These are phyloP conservation scores for Rallus limicola DNA, from an alignment of 2,113 vertebrate species.

Conservation along the genomic window DNA sequence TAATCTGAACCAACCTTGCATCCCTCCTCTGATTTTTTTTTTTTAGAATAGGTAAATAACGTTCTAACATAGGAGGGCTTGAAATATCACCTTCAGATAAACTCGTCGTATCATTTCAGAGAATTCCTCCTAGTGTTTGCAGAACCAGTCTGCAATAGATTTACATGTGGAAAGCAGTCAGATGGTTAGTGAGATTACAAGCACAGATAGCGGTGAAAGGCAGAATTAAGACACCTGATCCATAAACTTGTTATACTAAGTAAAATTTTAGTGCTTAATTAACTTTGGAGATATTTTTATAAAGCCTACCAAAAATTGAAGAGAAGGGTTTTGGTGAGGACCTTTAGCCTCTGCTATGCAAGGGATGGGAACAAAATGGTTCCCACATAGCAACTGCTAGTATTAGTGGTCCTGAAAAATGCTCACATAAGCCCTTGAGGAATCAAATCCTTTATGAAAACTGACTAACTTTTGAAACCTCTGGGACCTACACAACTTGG, in stretches of 20 bases:
- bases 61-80: background rate
- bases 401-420: background rate
- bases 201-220: background rate
- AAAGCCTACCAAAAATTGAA: background rate
- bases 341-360: background rate
- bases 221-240: constrained; percentile 50
- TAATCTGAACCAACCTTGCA: constrained; percentile 61
- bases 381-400: background rate
- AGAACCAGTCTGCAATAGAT: constrained; percentile 5
- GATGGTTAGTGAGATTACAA: constrained; percentile 48
- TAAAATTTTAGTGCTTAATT: constrained; percentile 41
- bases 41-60: constrained; percentile 39
- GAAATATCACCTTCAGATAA: background rate
- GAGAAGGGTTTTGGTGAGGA: background rate
- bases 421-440: background rate
- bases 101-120: background rate
- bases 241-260: constrained; percentile 20
- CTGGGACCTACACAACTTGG: background rate
- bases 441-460: background rate
- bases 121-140: background rate
- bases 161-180: constrained; percentile 21
- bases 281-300: background rate
- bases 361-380: background rate
- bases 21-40: constrained; percentile 23
- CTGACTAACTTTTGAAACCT: background rate